These are phyloP conservation scores for Cochlearius cochlearius DNA, from an alignment of 2,113 vertebrate genomes.

Conservation along the genomic window DNA sequence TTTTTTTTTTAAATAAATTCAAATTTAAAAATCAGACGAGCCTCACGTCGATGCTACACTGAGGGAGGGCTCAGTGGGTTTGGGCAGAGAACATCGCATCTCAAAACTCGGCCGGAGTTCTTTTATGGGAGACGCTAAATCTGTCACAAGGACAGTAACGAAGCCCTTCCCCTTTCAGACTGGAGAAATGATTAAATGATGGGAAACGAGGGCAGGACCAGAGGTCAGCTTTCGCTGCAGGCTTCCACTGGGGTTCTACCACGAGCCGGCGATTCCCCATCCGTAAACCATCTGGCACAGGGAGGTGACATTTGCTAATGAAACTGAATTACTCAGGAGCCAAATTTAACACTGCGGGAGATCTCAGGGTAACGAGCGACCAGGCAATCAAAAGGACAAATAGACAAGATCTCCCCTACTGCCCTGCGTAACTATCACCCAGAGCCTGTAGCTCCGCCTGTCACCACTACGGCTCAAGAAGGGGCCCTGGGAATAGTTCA, in stretches of 20 bases:
- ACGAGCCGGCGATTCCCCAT: rapidly evolving
- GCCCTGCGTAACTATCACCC: neutral
- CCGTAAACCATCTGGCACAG: neutral
- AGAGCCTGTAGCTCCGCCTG: neutral
- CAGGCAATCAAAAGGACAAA: neutral
- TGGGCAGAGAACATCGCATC: neutral
- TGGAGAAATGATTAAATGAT: neutral
- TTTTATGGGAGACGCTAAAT: neutral
- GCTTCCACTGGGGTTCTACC: neutral
- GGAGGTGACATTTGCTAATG: neutral
- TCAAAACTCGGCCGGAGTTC: neutral
- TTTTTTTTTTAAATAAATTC: neutral
- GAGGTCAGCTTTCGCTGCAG: neutral
- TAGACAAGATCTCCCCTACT: rapidly evolving
- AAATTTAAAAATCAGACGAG: neutral
- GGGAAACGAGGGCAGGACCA: neutral
- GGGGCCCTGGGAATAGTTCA: neutral
- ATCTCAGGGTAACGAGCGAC: rapidly evolving
- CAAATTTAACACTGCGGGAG: neutral
- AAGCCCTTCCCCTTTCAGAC: neutral
- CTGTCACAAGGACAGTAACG: neutral
- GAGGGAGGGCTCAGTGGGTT: neutral
- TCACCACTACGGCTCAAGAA: neutral
- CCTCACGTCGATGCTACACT: neutral
- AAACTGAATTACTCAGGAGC: neutral